Conservation (phyloP, 2,888 invertebrate genomes). For the Apamea monoglypha region DNA sequence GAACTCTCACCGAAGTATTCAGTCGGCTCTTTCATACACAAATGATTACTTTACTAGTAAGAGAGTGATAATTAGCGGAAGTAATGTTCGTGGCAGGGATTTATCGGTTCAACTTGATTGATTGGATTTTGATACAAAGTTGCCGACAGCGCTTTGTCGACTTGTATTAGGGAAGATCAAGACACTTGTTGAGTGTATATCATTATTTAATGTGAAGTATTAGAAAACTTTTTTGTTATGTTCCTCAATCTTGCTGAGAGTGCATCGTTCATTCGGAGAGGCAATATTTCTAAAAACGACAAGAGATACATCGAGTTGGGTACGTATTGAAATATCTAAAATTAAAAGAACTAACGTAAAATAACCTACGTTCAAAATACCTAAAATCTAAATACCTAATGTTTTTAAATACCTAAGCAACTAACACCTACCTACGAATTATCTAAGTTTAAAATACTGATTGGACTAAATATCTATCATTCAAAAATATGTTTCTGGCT, state of each 20-base stretch:
- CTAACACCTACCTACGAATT: no score
- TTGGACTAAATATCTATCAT: no score
- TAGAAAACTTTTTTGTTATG: neutral
- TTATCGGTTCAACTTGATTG: slow-evolving; percentile 51
- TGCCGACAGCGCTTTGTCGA: slow-evolving; percentile 29
- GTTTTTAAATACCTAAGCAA: no score
- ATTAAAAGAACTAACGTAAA: no score
- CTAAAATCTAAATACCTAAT: no score
- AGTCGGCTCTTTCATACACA: slow-evolving; percentile 33
- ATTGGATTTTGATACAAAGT: slow-evolving; percentile 24
- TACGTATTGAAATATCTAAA: no score
- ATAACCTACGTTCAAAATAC: no score
- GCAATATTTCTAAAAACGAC: neutral
- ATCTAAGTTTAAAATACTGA: no score
- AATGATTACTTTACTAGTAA: slow-evolving; percentile 34
- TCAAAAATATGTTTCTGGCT: no score
- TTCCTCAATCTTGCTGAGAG: neutral
- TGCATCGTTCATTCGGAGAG: neutral
- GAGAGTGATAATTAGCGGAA: slow-evolving; percentile 39
- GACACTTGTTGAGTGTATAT: slow-evolving; percentile 1
- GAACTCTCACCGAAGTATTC: slow-evolving; percentile 41
- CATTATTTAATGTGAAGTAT: neutral
- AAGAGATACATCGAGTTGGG: neutral
- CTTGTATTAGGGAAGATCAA: slow-evolving; percentile 21
- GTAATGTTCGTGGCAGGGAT: slow-evolving; percentile 23